A percentile compares a stretch with the other conserved stretches of the same genome.
These are phyloP conservation scores for Acanthisitta chloris DNA, from an alignment of 2,113 vertebrate species.

Conservation along the genomic window DNA sequence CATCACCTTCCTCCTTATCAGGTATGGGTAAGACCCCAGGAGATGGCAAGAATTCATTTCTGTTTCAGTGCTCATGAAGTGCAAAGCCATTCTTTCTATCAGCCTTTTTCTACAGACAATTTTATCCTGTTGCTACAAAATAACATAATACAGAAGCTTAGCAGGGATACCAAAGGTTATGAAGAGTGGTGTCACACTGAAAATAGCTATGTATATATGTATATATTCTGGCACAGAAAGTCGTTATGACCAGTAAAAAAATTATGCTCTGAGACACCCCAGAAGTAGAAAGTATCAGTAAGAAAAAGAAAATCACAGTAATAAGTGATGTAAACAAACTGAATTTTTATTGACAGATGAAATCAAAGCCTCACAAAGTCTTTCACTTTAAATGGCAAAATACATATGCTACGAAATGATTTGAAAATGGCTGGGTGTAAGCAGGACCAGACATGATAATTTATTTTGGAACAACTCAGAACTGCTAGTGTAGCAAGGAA, in stretches of 20 bases:
- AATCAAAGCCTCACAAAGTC: neutral
- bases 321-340: neutral
- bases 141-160: neutral
- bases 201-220: neutral
- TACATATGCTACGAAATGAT: neutral
- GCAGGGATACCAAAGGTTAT: neutral
- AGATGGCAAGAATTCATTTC: neutral
- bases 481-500: neutral
- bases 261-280: neutral
- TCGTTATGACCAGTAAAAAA: neutral
- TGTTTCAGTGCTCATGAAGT: neutral
- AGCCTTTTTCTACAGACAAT: neutral
- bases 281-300: neutral
- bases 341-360: neutral
- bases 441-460: rapidly evolving
- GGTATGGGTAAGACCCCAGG: neutral
- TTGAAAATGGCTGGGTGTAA: neutral
- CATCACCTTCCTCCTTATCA: neutral
- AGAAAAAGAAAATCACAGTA: neutral
- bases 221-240: neutral
- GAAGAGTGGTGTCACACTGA: neutral
- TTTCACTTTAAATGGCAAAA: neutral
- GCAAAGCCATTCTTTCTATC: neutral
- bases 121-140: neutral
- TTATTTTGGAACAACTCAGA: neutral